Conservation (phyloP, 2,113 vertebrate species). For the Trachemys scripta region DNA sequence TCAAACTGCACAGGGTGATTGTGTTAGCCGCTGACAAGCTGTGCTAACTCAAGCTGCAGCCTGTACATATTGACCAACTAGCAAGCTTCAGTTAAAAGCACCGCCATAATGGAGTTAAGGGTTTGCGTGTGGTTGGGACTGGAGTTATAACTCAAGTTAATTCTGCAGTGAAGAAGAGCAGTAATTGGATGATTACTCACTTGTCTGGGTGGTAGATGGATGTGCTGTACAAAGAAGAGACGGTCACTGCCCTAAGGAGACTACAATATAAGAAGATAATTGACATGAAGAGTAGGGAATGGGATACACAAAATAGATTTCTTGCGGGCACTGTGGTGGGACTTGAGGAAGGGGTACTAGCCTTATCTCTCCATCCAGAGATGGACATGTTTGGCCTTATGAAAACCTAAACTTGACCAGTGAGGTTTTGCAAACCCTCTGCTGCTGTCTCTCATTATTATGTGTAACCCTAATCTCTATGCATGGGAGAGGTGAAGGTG, state of each 20-base stretch:
- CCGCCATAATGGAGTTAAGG: too few relatives aligned
- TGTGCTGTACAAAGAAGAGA: not conserved
- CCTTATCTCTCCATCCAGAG: not conserved
- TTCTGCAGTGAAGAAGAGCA: too few relatives aligned
- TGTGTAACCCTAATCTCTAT: not conserved
- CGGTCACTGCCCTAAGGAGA: not conserved
- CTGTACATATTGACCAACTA: too few relatives aligned
- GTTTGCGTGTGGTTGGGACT: too few relatives aligned
- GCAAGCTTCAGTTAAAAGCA: too few relatives aligned
- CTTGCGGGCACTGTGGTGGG: not conserved
- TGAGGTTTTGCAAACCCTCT: not conserved
- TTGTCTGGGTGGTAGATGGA: too few relatives aligned
- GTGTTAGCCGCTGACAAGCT: too few relatives aligned
- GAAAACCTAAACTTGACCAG: not conserved
- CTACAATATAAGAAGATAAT: not conserved
- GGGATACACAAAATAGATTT: not conserved
- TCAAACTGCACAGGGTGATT: too few relatives aligned
- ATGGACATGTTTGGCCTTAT: not conserved
- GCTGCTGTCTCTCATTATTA: not conserved
- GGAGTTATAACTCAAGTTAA: too few relatives aligned
- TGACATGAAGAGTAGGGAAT: not conserved
- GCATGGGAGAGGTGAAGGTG: not conserved
- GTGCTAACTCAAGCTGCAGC: too few relatives aligned
- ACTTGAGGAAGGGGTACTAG: not conserved
- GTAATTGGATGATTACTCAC: too few relatives aligned